Conservation (phyloP, 2,888 invertebrate species). For the Oasisia sp. region DNA sequence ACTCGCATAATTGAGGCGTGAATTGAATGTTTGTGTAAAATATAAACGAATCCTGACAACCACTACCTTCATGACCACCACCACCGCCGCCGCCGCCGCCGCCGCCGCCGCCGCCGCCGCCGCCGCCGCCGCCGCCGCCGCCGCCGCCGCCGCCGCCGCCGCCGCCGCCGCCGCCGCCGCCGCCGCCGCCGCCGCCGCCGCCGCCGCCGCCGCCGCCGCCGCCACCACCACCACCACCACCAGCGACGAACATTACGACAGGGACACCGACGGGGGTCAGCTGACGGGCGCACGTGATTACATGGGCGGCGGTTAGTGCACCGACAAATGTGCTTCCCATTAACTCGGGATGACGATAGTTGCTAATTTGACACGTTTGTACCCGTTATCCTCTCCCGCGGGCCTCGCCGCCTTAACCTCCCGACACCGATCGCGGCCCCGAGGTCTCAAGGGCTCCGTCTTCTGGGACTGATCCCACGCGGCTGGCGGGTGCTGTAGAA, state of each 20-base stretch:
- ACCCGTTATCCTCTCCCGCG: neutral
- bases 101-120: no score
- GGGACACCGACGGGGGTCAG: neutral
- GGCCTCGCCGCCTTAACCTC: neutral
- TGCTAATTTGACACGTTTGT: slow-evolving; percentile 1
- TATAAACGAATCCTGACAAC: no score
- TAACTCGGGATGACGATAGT: neutral
- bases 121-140: no score
- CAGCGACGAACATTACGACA: neutral
- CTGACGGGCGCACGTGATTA: neutral
- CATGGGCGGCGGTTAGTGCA: neutral
- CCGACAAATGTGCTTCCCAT: neutral
- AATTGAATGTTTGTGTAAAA: no score
- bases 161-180: no score
- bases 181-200: no score
- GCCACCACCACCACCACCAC: no score
- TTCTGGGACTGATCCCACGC: neutral
- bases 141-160: no score
- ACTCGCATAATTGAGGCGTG: no score
- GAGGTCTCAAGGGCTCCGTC: neutral
- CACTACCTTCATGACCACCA: no score
- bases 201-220: no score
- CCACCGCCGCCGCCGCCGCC: no score
- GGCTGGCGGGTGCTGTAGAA: neutral
- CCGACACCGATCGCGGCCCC: neutral